Conservation (phyloP, 2,113 vertebrate genomes). For the Passer montanus region DNA sequence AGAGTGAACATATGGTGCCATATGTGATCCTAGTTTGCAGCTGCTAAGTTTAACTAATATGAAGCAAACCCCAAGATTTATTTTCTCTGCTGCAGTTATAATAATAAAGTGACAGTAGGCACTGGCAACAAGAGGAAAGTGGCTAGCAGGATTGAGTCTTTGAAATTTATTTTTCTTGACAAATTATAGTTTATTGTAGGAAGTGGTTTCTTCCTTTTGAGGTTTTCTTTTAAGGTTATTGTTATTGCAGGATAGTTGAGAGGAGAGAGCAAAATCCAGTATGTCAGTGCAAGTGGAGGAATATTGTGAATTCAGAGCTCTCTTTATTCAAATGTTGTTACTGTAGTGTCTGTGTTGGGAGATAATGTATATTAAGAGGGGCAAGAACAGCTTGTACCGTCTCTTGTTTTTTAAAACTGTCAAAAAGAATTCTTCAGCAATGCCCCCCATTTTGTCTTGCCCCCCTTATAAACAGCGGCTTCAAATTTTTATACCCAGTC, state of each 20-base stretch:
- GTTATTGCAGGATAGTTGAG: not conserved
- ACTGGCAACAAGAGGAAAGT: not conserved
- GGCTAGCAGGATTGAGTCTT: not conserved
- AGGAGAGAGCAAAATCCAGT: not conserved
- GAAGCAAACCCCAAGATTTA: not conserved
- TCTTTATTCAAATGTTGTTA: not conserved
- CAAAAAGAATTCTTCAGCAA: not conserved
- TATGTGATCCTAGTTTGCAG: not conserved
- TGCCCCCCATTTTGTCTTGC: not conserved
- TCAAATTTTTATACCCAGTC: not conserved
- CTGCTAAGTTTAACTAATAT: slow-evolving; percentile 4
- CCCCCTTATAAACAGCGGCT: not conserved
- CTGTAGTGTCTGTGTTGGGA: not conserved
- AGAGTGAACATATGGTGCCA: not conserved
- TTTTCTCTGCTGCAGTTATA: slow-evolving; percentile 11
- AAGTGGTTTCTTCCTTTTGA: not conserved
- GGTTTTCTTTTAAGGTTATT: not conserved
- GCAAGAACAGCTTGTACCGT: not conserved
- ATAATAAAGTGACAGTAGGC: not conserved
- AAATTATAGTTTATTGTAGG: slow-evolving; percentile 10
- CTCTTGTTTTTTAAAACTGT: not conserved
- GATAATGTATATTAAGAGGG: not conserved
- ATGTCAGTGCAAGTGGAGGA: not conserved
- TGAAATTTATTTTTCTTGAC: slow-evolving; percentile 17
- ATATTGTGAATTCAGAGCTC: not conserved